Evolutionary conservation across 2,797 vertebrate species (phyloP).

Genomic region (Percopsis omiscomaycus): DNA sequence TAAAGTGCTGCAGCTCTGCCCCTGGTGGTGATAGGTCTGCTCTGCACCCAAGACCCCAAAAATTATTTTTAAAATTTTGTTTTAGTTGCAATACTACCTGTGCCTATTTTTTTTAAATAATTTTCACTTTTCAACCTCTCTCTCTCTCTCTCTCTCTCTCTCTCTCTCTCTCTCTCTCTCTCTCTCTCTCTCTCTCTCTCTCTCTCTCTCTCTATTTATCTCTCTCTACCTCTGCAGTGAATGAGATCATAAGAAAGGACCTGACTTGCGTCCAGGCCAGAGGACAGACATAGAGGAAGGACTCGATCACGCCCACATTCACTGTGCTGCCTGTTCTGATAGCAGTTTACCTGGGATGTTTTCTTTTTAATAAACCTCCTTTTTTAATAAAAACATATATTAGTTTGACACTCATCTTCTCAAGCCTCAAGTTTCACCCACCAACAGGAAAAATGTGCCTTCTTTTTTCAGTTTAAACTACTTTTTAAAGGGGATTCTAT

Average conservation of each 20-base stretch:
- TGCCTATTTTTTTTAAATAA: not conserved
- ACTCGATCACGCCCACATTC: conserved; percentile 30
- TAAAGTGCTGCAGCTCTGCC: conserved; percentile 42
- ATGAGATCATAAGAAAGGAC: conserved; percentile 99
- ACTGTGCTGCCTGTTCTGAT: not conserved
- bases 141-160: too few relatives aligned
- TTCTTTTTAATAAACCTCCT: conserved; percentile 43
- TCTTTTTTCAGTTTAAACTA: conserved; percentile 1
- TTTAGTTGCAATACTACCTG: not conserved
- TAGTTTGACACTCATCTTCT: conserved; percentile 9
- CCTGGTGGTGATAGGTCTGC: conserved; percentile 56
- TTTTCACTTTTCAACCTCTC: not conserved
- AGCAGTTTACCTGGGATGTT: conserved; percentile 41
- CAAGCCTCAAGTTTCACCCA: conserved; percentile 17
- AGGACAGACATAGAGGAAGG: conserved; percentile 88
- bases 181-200: conserved; percentile 13
- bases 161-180: too few relatives aligned
- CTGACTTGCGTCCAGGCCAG: conserved; percentile 90
- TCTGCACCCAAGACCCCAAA: not conserved
- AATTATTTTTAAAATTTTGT: not conserved
- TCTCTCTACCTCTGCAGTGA: conserved; percentile 79
- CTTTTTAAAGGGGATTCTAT: conserved; percentile 3
- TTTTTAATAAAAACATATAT: conserved; percentile 26
- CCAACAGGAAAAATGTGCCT: conserved; percentile 37
- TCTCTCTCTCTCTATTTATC: conserved; percentile 7